A percentile compares a stretch with the other conserved stretches of the same genome.
phyloP scores from a whole-genome alignment of 2,113 vertebrate genomes.

The Pagrus major region DNA sequence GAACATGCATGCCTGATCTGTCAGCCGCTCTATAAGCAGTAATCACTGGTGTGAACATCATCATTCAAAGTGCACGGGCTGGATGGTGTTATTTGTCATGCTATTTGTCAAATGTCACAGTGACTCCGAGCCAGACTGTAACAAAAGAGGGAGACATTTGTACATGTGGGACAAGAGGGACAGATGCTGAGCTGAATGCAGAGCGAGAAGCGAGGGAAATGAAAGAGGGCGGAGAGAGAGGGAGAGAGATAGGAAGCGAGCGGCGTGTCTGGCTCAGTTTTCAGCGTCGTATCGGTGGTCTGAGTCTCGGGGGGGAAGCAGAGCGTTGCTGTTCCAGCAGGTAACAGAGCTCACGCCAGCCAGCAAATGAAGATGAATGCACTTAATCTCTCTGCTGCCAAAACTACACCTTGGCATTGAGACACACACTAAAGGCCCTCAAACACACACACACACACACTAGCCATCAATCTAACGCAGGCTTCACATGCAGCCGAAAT shows the following conservation, averaged over 20 bases:
- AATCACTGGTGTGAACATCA: conserved; percentile 55
- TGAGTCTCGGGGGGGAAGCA: conserved; percentile 59
- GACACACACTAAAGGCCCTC: too few species aligned
- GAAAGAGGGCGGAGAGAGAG: conserved; percentile 22
- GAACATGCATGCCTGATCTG: conserved; percentile 25
- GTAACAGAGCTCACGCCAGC: conserved; percentile 53
- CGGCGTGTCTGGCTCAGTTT: conserved; percentile 42
- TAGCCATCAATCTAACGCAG: conserved; percentile 22
- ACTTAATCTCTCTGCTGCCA: conserved; percentile 70
- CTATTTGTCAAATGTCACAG: conserved; percentile 73
- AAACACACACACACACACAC: conserved; percentile 1
- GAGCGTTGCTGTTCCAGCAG: conserved; percentile 69
- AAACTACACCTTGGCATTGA: conserved; percentile 54
- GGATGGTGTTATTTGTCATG: conserved; percentile 43
- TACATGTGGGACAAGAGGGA: conserved; percentile 49
- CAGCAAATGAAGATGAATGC: conserved; percentile 81
- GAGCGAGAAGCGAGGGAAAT: conserved; percentile 18
- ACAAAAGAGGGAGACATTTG: conserved; percentile 64
- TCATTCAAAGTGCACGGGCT: conserved; percentile 50
- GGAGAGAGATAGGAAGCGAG: conserved; percentile 27
- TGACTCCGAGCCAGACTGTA: conserved; percentile 56
- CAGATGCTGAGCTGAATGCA: conserved; percentile 50
- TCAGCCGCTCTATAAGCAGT: conserved; percentile 41
- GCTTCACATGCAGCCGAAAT: neutral
- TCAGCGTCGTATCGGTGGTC: conserved; percentile 48